Evolutionary conservation across 2,888 invertebrate species (phyloP).

Genomic region (Blomia tropicalis): DNA sequence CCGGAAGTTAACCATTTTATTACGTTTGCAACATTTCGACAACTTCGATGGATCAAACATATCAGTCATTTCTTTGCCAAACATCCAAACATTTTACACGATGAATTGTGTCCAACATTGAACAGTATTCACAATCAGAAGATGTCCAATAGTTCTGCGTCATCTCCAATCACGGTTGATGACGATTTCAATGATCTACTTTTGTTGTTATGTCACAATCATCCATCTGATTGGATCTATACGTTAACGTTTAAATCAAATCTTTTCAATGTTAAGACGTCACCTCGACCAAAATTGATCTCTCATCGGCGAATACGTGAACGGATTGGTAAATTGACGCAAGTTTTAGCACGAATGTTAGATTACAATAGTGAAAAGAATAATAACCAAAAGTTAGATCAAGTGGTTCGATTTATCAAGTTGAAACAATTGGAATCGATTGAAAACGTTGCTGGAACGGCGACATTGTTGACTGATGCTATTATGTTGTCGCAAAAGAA

Average conservation of each 20-base stretch:
- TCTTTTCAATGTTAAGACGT: conserved; percentile 4
- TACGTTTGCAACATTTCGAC: conserved; percentile 4
- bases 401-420: neutral
- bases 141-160: neutral
- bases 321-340: conserved; percentile 4
- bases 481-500: neutral
- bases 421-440: conserved; percentile 15
- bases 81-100: conserved; percentile 1
- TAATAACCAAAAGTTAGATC: neutral
- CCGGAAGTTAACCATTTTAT: conserved; percentile 18
- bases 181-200: conserved; percentile 8
- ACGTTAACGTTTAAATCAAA: neutral
- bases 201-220: conserved; percentile 14
- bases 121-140: conserved; percentile 2
- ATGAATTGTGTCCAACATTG: conserved; percentile 7
- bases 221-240: conserved; percentile 17
- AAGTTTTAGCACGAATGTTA: conserved; percentile 5
- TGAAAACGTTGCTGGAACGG: conserved; percentile 16
- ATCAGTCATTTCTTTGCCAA: conserved; percentile 10
- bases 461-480: neutral
- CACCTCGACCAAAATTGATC: conserved; percentile 9
- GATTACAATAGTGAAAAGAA: conserved; percentile 5
- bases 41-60: conserved; percentile 6
- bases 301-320: conserved; percentile 10
- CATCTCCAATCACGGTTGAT: conserved; percentile 5